These are phyloP conservation scores for Protonibea diacanthus DNA, from an alignment of 2,797 vertebrate genomes.

Conservation along the genomic window DNA sequence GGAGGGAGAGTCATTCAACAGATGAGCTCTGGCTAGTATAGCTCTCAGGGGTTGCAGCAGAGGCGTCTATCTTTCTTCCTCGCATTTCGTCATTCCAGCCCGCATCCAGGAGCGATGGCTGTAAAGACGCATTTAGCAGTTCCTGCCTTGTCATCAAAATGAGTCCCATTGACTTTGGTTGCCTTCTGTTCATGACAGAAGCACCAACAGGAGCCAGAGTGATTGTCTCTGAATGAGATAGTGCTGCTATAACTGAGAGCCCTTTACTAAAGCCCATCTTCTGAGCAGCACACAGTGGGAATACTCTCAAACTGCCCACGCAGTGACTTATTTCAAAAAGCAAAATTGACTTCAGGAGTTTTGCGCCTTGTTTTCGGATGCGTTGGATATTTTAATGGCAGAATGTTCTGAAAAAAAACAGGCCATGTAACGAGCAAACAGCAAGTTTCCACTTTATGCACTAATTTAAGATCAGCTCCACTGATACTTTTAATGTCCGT, in stretches of 20 bases:
- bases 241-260: slow-evolving; percentile 51
- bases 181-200: slow-evolving; percentile 72
- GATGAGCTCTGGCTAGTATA: slow-evolving; percentile 60
- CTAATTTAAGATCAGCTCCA: slow-evolving; percentile 16
- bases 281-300: slow-evolving; percentile 37
- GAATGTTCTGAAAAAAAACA: slow-evolving; percentile 12
- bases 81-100: slow-evolving; percentile 57
- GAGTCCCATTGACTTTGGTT: slow-evolving; percentile 78
- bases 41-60: slow-evolving; percentile 57
- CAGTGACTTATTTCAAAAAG: slow-evolving; percentile 43
- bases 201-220: slow-evolving; percentile 63
- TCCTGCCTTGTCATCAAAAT: slow-evolving; percentile 82
- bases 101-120: slow-evolving; percentile 61
- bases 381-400: neutral
- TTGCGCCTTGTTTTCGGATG: slow-evolving; percentile 20
- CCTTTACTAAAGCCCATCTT: slow-evolving; percentile 34
- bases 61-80: slow-evolving; percentile 67
- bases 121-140: slow-evolving; percentile 71
- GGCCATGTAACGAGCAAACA: neutral
- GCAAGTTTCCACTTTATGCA: neutral
- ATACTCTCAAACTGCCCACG: slow-evolving; percentile 46
- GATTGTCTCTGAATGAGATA: slow-evolving; percentile 63
- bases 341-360: slow-evolving; percentile 16
- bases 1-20: slow-evolving; percentile 71
- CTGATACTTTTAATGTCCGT: slow-evolving; percentile 1